Evolutionary conservation across 2,113 vertebrate species (phyloP).

Genomic region (Elephantulus edwardii): DNA sequence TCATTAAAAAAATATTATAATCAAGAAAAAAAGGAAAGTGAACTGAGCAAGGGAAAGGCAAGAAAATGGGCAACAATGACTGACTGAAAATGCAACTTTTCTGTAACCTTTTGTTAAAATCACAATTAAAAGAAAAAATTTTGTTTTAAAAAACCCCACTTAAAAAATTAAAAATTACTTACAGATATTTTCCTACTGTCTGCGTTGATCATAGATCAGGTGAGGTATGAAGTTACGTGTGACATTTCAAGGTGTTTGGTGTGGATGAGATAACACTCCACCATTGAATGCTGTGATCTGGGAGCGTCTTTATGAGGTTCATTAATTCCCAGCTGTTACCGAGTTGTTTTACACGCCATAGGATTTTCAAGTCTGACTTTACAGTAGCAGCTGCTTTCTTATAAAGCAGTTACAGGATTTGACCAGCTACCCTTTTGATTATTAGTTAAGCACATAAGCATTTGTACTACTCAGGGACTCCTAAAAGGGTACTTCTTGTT

Average conservation of each 20-base stretch:
- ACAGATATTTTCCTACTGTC: conserved; percentile 22
- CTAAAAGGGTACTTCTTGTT: not conserved
- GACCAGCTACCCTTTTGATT: not conserved
- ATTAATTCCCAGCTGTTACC: not conserved
- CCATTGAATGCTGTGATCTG: not conserved
- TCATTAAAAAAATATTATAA: too few species aligned
- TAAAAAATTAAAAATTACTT: too few species aligned
- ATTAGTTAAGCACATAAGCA: not conserved
- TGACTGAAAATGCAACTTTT: too few species aligned
- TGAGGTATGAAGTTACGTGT: not conserved
- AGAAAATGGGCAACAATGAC: too few species aligned
- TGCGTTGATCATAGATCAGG: not conserved
- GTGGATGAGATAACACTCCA: not conserved
- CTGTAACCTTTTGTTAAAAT: too few species aligned
- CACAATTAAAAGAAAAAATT: too few species aligned
- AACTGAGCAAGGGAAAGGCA: too few species aligned
- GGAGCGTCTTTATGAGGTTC: not conserved
- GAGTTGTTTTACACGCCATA: not conserved
- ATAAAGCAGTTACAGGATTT: not conserved
- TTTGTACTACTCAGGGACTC: not conserved
- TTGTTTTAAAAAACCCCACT: too few species aligned
- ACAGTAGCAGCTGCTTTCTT: not conserved
- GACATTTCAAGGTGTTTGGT: conserved; percentile 33
- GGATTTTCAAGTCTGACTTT: not conserved
- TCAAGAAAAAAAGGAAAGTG: too few species aligned